A percentile compares a stretch with the other conserved stretches of the same genome.
Conservation (phyloP, 2,888 invertebrate species). For the Colletes collaris region DNA sequence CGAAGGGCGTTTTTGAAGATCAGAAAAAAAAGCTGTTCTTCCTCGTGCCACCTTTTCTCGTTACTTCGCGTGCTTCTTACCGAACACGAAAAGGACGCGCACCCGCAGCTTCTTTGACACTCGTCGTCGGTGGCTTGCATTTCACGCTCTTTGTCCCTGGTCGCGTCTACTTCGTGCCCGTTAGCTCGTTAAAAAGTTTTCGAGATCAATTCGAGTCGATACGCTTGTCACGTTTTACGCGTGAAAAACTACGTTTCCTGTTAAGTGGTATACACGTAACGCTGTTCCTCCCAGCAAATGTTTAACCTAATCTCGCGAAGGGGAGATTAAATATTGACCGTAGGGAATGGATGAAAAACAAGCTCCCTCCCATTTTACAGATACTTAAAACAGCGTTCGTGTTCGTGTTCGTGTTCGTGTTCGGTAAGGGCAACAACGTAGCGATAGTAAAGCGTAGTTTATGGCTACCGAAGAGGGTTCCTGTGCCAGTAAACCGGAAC, state of each 20-base stretch:
- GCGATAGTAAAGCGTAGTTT: constrained; percentile 14
- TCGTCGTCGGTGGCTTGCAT: neutral
- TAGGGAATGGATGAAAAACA: too few relatives aligned
- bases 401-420: constrained; percentile 28
- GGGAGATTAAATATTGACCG: too few relatives aligned
- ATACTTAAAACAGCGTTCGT: neutral
- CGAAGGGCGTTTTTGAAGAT: constrained; percentile 37
- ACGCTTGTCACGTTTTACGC: neutral
- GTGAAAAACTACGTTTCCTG: too few relatives aligned
- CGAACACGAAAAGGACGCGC: constrained; percentile 35
- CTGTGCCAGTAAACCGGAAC: neutral
- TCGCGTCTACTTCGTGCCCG: neutral
- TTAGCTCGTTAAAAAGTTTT: neutral
- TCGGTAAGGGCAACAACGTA: constrained; percentile 30
- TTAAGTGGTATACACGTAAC: too few relatives aligned
- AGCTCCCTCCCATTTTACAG: too few relatives aligned
- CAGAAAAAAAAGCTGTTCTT: constrained; percentile 34
- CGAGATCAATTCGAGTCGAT: neutral
- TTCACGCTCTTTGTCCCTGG: neutral
- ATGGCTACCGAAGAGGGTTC: neutral
- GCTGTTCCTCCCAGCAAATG: too few relatives aligned
- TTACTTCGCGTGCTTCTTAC: constrained; percentile 32
- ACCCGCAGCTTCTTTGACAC: neutral
- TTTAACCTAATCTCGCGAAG: too few relatives aligned
- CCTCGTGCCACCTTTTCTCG: constrained; percentile 32